phyloP scores from a whole-genome alignment of 2,888 invertebrate species.

The Vanessa cardui region DNA sequence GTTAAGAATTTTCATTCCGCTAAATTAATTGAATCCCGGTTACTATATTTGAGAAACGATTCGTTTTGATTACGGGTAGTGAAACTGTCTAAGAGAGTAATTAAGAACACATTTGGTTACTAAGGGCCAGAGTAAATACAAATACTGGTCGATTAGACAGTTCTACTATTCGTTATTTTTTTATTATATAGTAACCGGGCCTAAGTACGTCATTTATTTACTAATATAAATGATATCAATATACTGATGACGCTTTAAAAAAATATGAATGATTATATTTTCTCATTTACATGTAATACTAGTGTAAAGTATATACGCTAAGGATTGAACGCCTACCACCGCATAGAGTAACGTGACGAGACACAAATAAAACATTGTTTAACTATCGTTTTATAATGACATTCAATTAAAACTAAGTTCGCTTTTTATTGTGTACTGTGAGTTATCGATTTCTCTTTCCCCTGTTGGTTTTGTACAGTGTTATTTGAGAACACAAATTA shows the following conservation, averaged over 20 bases:
- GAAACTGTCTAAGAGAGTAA: no score
- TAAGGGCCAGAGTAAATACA: no score
- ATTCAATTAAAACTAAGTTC: slow-evolving; percentile 6
- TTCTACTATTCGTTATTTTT: no score
- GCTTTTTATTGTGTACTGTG: not conserved
- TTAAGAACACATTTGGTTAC: no score
- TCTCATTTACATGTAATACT: slow-evolving; percentile 27
- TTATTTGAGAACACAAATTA: slow-evolving; percentile 59
- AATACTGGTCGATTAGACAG: no score
- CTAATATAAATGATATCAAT: slow-evolving; percentile 6
- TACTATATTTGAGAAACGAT: no score
- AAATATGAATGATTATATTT: slow-evolving; percentile 33
- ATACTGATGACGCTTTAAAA: slow-evolving; percentile 25
- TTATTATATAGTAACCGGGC: no score
- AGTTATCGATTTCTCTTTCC: slow-evolving; percentile 16
- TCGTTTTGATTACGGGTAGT: no score
- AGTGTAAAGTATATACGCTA: not conserved
- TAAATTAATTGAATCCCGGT: no score
- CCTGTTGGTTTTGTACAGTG: slow-evolving; percentile 49
- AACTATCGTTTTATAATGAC: not conserved
- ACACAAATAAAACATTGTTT: not conserved
- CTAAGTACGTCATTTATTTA: slow-evolving; percentile 3
- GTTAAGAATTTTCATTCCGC: no score
- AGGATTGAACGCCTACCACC: not conserved
- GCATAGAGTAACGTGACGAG: not conserved